Evolutionary conservation across 1,140 invertebrate species (phyloP), one percentile per base, ranked within the genome.

Genomic region (Telenomus remus): DNA sequence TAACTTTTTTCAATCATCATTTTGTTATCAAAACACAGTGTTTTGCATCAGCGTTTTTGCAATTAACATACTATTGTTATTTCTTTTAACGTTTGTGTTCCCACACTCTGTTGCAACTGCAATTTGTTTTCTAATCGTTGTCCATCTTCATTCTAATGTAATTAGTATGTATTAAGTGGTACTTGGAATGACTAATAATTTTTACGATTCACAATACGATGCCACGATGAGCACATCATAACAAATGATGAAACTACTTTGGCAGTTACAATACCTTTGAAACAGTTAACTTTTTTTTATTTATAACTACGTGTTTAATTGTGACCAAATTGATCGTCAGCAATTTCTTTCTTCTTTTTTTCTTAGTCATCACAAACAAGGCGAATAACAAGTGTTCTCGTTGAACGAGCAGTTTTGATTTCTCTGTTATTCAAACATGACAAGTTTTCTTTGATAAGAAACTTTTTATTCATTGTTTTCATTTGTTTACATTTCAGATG

Each of bases 401-500:
- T n/a, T n/a, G n/a, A n/a, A n/a, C n/a, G n/a, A n/a, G n/a, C n/a
- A n/a, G n/a, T n/a, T n/a, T n/a, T n/a, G n/a, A n/a, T n/a, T n/a
- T n/a, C n/a, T n/a, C n/a, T n/a, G n/a, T n/a, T n/a, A n/a, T n/a
- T n/a, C n/a, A n/a, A n/a, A n/a, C n/a, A n/a, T n/a, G n/a, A n/a
- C n/a, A n/a, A n/a, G n/a, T 39, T 2, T 39, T 39, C 3, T 39
- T 39, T 39, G 9, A 11, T 4, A 39, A 39, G 9, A 11, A n/a
- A 49, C 1, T 34, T 10, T n/a, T 49, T 33, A 33, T 33, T n/a
- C 27, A 7, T n/a, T 27, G 4, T 12, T 15, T 0, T 47, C 4
- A 51, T 37, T 44, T 46, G 4, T 33, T 34, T 56, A 12, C n/a
- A 63, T 49, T 27, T 47, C 76, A 88, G 87, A 88, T 88, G 87